Evolutionary conservation across 1,140 invertebrate species (phyloP).

Genomic region (Amphibalanus amphitrite): DNA sequence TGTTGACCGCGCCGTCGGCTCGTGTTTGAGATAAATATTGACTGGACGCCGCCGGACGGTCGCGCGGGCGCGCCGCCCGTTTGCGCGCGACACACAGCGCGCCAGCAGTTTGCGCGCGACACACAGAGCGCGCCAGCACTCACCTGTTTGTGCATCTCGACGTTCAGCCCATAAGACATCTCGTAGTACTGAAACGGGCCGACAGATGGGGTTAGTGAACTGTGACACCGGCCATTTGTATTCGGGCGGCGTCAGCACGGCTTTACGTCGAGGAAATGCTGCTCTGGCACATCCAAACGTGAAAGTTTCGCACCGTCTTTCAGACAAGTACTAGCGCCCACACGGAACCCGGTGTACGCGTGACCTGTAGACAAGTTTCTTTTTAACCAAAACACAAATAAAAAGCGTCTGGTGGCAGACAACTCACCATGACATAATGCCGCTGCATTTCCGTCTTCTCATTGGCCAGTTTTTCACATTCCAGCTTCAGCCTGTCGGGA

Average conservation of each 20-base stretch:
- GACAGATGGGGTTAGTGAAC: not conserved
- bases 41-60: not conserved
- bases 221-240: too few species aligned
- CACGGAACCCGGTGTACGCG: too few species aligned
- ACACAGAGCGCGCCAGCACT: slow-evolving; percentile 28
- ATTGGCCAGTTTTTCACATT: slow-evolving; percentile 74
- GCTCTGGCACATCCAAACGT: too few species aligned
- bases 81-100: too few species aligned
- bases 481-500: slow-evolving; percentile 28
- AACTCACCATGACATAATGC: slow-evolving; percentile 88
- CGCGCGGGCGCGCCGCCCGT: too few species aligned
- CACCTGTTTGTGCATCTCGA: slow-evolving; percentile 99
- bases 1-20: not conserved
- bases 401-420: too few species aligned
- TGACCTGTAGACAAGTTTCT: too few species aligned
- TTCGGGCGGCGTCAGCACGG: too few species aligned
- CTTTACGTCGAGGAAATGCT: too few species aligned
- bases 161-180: slow-evolving; percentile 97
- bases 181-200: slow-evolving; percentile 75
- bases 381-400: too few species aligned
- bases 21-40: slow-evolving; percentile 2
- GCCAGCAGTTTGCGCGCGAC: not conserved
- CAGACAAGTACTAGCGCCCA: too few species aligned
- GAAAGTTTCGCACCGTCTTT: too few species aligned
- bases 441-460: slow-evolving; percentile 97